phyloP scores from a whole-genome alignment of 2,113 vertebrate species.

The Herpailurus yagouaroundi region DNA sequence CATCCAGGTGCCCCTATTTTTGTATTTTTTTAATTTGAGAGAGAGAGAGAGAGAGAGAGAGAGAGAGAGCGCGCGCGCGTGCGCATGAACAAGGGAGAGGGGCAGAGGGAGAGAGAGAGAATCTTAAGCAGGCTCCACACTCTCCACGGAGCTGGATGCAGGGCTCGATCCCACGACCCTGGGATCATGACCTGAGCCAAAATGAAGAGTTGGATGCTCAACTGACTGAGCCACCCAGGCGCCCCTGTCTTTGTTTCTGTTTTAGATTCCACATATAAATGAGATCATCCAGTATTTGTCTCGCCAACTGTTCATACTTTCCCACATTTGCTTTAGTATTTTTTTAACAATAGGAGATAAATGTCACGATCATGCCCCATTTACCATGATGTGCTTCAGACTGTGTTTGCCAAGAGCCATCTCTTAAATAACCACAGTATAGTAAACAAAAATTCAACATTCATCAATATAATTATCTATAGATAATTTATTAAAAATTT shows the following conservation, averaged over 20 bases:
- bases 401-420: background rate
- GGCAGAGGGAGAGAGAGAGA: no score
- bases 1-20: no score
- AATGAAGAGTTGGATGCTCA: no score
- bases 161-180: no score
- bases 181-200: no score
- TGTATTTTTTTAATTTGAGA: no score
- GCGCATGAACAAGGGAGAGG: no score
- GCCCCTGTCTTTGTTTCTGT: background rate
- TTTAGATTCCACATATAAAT: background rate
- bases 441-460: background rate
- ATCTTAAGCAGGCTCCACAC: no score
- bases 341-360: background rate
- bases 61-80: no score
- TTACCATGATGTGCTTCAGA: background rate
- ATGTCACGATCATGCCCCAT: background rate
- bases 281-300: background rate
- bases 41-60: no score
- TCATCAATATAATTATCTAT: background rate
- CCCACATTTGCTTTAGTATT: background rate
- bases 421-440: background rate
- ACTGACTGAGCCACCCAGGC: no score
- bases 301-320: background rate
- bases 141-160: no score
- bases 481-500: background rate